Evolutionary conservation across 2,888 invertebrate species (phyloP).

Genomic region (Clusia tigrina): DNA sequence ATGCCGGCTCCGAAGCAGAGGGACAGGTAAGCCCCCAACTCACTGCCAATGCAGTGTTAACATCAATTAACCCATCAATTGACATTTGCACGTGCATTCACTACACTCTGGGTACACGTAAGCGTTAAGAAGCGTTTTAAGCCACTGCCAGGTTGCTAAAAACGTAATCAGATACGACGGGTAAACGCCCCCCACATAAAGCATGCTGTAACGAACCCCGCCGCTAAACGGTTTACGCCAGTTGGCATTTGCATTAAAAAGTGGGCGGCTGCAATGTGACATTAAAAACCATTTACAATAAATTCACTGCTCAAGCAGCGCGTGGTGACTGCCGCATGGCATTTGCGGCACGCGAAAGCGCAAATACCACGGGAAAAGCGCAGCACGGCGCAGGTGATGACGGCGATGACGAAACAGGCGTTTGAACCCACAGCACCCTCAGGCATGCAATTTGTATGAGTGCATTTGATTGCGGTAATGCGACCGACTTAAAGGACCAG

Average conservation of each 20-base stretch:
- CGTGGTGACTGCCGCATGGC: slow-evolving; percentile 30
- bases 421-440: slow-evolving; percentile 9
- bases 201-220: background rate
- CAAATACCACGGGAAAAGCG: no score
- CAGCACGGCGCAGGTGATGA: no score
- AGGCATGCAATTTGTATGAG: slow-evolving; percentile 18
- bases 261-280: slow-evolving; percentile 28
- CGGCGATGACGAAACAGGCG: background rate
- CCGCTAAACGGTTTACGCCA: background rate
- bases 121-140: background rate
- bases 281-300: slow-evolving; percentile 24
- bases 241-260: background rate
- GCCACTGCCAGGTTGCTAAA: background rate
- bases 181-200: background rate
- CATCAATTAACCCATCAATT: background rate
- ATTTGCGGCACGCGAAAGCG: slow-evolving; percentile 33
- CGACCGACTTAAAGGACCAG: background rate
- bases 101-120: background rate
- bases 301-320: slow-evolving; percentile 14
- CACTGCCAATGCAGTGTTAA: no score
- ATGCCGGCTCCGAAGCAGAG: slow-evolving; percentile 67
- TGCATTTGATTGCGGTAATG: slow-evolving; percentile 18
- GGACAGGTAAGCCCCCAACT: slow-evolving; percentile 64
- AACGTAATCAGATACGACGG: background rate
- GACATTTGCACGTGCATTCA: background rate